Base-by-base conservation (phyloP, 2,888 invertebrate genomes). In the Drosophila colorata region DNA sequence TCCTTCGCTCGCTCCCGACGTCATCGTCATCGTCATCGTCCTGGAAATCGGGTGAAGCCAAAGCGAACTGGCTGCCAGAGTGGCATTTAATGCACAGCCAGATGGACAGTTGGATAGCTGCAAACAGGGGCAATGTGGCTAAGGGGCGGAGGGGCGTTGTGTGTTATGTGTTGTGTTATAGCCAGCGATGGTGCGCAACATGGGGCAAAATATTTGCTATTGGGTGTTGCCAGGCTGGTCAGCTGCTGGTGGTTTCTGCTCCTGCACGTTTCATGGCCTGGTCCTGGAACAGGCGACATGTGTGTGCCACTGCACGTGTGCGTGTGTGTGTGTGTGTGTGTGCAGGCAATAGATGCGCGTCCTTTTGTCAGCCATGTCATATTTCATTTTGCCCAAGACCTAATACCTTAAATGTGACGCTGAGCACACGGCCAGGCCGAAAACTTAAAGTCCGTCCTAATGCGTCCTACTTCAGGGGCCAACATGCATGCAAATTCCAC, bases 351-450 rank as follows among this genome's bases (percentile, higher is more conserved):
- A 58, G 68, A 68, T 68, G 66, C 20, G n/a, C 28, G 68, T 73
- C 69, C 87, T 78, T 87, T 81, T 84, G 83, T 83, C 85, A 87
- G 78, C 73, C 73, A 81, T 75, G 82, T 87, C 88, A 87, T 83
- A 83, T 85, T 87, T 83, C 83, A 83, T 83, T 83, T 76, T 65
- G 68, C 73, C 69, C 80, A 72, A 68, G 82, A 67, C 87, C 68
- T 83, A 84, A 87, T 83, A 87, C 87, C 87, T 83, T 78, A 72
- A 75, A 74, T 70, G 66, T 56, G 46, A 25, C 47, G 69, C 59
- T 49, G 46, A 52, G 55, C 53, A 51, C 64, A 61, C 44, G 33
- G 37, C 46, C 46, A 33, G 23, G 53, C 69, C 59, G 41, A 59
- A 69, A 74, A 83, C 78, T 74, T 77, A 67, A 71, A 61, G 80